Evolutionary conservation across 2,888 invertebrate genomes (phyloP).

Genomic region (Acanthosepion pharaonis): DNA sequence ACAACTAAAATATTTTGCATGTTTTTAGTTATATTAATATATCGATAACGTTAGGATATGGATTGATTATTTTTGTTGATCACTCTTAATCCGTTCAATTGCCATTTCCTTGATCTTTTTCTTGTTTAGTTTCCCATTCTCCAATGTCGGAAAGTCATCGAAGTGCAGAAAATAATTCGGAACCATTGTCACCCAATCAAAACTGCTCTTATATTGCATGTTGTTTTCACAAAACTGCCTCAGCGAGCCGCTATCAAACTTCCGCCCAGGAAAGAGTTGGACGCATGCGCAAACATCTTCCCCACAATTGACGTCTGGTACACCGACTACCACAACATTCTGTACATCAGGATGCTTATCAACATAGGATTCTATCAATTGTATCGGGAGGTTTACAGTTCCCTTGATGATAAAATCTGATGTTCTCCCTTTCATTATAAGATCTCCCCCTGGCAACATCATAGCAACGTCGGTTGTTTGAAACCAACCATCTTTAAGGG

Average conservation of each 20-base stretch:
- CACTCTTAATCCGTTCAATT: background rate
- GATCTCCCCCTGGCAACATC: background rate
- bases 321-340: background rate
- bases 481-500: background rate
- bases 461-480: background rate
- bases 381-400: background rate
- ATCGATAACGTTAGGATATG: no score
- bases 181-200: background rate
- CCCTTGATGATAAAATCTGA: background rate
- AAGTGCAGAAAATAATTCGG: background rate
- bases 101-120: background rate
- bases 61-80: no score
- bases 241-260: background rate
- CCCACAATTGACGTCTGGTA: background rate
- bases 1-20: no score
- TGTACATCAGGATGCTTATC: background rate
- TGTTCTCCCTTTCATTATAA: background rate
- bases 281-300: constrained; percentile 33
- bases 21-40: no score
- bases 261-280: background rate
- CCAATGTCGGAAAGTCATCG: background rate
- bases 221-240: background rate
- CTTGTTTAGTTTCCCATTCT: background rate
- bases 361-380: background rate
- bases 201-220: background rate